These are phyloP conservation scores for Morpho achilles DNA, from an alignment of 2,888 invertebrate species.

Conservation along the genomic window DNA sequence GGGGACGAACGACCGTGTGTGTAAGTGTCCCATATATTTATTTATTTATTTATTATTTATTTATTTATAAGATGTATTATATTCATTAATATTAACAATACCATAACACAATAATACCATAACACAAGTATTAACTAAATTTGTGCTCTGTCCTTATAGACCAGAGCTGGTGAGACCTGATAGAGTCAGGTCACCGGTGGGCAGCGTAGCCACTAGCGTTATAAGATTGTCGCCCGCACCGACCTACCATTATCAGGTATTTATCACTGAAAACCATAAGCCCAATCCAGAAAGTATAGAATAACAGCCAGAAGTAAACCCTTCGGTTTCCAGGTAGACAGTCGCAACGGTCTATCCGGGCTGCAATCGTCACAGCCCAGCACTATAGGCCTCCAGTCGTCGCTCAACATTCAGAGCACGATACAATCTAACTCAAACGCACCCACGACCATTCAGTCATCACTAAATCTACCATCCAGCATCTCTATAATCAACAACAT, in stretches of 20 bases:
- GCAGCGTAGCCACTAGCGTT: conserved; percentile 85
- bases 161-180: conserved; percentile 86
- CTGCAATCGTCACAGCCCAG: conserved; percentile 54
- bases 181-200: conserved; percentile 68
- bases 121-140: no score
- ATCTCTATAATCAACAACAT: conserved; percentile 57
- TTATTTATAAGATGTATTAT: no score
- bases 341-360: conserved; percentile 58
- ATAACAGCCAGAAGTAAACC: conserved; percentile 20
- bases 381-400: conserved; percentile 52
- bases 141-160: conserved; percentile 49
- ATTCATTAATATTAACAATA: no score
- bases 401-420: conserved; percentile 40
- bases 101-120: no score
- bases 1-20: no score
- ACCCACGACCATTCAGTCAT: conserved; percentile 48
- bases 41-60: no score
- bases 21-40: no score
- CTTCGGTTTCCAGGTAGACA: conserved; percentile 52
- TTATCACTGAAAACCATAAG: conserved; percentile 7
- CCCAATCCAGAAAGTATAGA: conserved; percentile 6
- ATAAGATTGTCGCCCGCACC: conserved; percentile 90
- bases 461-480: conserved; percentile 50
- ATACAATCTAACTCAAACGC: conserved; percentile 36
- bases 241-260: conserved; percentile 72